These are phyloP conservation scores for Lophura nycthemera DNA, from an alignment of 2,113 vertebrate genomes.

Conservation along the genomic window DNA sequence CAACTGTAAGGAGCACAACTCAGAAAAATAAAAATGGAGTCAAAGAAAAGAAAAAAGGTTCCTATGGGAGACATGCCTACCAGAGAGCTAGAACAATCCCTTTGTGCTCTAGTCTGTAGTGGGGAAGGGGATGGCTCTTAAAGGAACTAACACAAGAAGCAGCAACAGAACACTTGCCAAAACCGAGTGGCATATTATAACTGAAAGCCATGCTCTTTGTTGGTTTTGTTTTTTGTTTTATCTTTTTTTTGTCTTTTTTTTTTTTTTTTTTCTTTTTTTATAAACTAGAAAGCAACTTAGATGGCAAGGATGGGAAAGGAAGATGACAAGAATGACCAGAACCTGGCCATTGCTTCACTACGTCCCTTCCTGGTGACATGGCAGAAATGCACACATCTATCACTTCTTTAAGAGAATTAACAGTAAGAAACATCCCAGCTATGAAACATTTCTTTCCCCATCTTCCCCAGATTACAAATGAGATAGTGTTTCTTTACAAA, in stretches of 20 bases:
- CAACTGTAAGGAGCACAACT: slow-evolving; percentile 38
- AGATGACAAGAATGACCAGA: background rate
- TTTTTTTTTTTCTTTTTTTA: background rate
- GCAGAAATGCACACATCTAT: background rate
- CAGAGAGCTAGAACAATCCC: background rate
- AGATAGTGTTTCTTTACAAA: slow-evolving; percentile 43
- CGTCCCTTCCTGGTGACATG: background rate
- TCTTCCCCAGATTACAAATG: slow-evolving; percentile 18
- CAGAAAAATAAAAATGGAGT: background rate
- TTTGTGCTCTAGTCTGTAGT: background rate
- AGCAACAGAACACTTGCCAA: slow-evolving; percentile 24
- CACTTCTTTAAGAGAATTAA: background rate
- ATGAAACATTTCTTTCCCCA: background rate
- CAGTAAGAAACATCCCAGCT: background rate
- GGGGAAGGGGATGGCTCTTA: background rate
- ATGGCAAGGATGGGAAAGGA: slow-evolving; percentile 22
- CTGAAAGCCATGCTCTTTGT: slow-evolving; percentile 49
- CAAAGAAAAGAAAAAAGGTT: background rate
- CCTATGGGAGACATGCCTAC: background rate
- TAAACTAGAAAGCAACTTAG: slow-evolving; percentile 24
- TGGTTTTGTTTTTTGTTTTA: background rate
- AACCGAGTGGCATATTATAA: background rate
- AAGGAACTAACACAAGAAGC: slow-evolving; percentile 3
- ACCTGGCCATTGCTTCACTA: background rate
- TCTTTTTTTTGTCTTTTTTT: background rate